Evolutionary conservation across 2,113 vertebrate genomes (phyloP).

Genomic region (Brachypodius melanocephalos): DNA sequence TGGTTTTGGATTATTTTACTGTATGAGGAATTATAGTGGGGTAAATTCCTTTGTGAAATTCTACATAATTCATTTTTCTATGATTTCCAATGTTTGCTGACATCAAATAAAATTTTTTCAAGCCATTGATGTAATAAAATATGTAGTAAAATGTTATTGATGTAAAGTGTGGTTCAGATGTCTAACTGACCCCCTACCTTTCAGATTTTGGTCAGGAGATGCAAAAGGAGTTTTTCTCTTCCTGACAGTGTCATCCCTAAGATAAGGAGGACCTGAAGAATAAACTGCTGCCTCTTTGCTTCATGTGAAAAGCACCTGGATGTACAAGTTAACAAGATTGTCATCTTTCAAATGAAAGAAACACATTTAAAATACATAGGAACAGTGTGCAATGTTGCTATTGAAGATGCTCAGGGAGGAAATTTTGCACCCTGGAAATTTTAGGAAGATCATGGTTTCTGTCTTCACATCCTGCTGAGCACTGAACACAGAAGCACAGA

Average conservation of each 20-base stretch:
- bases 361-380: not conserved
- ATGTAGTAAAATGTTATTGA: slow-evolving; percentile 17
- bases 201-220: not conserved
- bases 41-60: slow-evolving; percentile 77
- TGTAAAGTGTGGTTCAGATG: not conserved
- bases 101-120: slow-evolving; percentile 79
- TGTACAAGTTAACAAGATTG: not conserved
- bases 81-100: slow-evolving; percentile 79
- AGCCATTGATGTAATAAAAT: slow-evolving; percentile 77
- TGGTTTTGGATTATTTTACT: slow-evolving; percentile 70
- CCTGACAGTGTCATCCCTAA: not conserved
- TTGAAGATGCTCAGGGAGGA: not conserved
- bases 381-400: not conserved
- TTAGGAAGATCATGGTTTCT: not conserved
- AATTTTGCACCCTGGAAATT: not conserved
- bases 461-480: not conserved
- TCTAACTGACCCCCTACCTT: not conserved
- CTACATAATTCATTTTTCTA: slow-evolving; percentile 81
- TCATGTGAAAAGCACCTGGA: not conserved
- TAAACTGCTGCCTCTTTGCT: not conserved
- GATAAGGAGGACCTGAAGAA: not conserved
- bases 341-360: not conserved
- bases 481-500: not conserved
- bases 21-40: slow-evolving; percentile 72
- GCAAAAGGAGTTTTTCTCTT: fast-evolving